Evolutionary conservation across 2,888 invertebrate genomes (phyloP), one percentile per base, ranked within the genome.

Genomic region (Gari tellinella): DNA sequence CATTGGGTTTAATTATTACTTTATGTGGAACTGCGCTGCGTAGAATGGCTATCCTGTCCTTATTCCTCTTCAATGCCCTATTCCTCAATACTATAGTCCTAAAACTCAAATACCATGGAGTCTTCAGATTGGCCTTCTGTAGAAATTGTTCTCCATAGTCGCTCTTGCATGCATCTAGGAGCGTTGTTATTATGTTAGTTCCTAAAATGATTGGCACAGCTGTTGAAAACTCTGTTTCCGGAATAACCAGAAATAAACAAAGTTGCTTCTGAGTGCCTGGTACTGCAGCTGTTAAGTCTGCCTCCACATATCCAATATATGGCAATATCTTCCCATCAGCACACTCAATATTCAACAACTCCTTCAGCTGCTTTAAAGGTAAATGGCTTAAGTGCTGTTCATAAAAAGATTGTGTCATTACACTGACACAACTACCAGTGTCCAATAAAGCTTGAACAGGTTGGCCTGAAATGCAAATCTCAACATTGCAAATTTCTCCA

Each of bases 151-250:
- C 58, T n/a, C 66, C 58, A 53, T 21, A 52, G 21, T 53, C 52
- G 0, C 15, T 8, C 43, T 51, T 58, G 26, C 58, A 58, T 10
- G 52, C 53, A 23, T 0, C 1, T 10, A 58, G 3, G 8, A 72
- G 25, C 38, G 41, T 51, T 10, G 68, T 14, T 2, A 80, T 23
- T 14, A 72, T 52, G 43, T 80, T 80, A 14, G 72, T 80, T 15
- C 75, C 80, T n/a, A 80, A 25, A 7, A 80, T 52, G 0, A 80
- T 45, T 25, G 69, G 75, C 17, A 68, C 63, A 2, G 43, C 64
- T 4, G 12, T 25, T 17, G 56, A 63, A 53, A 63, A 75, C 0
- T 37, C 26, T 10, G 65, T 60, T 4, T 53, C 67, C 19, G 60
- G 60, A 46, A 46, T 53, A 2, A 67, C 21, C 1, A 60, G 15